Base-by-base conservation (phyloP, 1,140 invertebrate species). In the Linepithema humile region DNA sequence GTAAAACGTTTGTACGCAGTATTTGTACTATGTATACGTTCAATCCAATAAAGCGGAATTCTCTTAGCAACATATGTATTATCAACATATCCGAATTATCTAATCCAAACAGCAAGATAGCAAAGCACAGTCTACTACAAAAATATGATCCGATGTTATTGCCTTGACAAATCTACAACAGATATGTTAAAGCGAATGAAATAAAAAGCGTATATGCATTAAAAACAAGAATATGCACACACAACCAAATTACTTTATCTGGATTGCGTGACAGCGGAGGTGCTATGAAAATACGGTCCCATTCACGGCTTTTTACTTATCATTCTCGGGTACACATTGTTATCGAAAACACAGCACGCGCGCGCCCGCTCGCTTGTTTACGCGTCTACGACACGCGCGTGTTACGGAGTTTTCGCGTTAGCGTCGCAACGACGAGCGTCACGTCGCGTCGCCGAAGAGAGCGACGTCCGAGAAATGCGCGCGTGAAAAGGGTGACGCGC, bases 261-360 rank as follows among this genome's bases (percentile, higher is more conserved):
- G 20, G 9, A 23, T n/a, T 55, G 17, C 1, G 23, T 55, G n/a
- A 69, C 48, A 67, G 17, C 62, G 75, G 10, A 20, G 23, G n/a
- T 17, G 32, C 32, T 32, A 40, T 38, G 45, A 65, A 80, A 80
- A 80, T 29, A 35, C 48, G 35, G 23, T 53, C 65, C 20, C 75
- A 80, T 80, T 80, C 64, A 78, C 75, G 57, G 75, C 64, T 80
- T 32, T 40, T 69, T 20, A 9, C 60, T 57, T 80, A 80, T 80
- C 75, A 4, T 26, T 50, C 15, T 32, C 9, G 23, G 26, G 17
- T 5, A 17, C 32, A 67, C 74, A 38, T 29, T 67, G 48, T 53
- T 64, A 50, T 40, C 75, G 17, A 53, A 20, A 53, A 32, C 59
- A n/a, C 73, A 12, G 26, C 62, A 53, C 74, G 35, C 74, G 29